Base-by-base conservation (phyloP, 2,888 invertebrate genomes). In the Ditylenchus weischeri region DNA sequence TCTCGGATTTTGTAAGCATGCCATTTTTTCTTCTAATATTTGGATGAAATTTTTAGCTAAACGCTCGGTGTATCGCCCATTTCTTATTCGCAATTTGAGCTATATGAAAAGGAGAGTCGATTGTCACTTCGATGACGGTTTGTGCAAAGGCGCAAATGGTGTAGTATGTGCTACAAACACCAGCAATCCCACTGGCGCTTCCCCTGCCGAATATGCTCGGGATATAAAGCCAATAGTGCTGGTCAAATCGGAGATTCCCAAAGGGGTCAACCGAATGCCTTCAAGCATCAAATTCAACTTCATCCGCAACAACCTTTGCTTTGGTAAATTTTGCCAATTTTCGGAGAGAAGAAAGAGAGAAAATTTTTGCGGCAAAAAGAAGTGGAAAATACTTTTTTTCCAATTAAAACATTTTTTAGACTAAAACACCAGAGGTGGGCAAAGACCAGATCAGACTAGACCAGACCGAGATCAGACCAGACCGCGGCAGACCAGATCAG, bases 281-380 rank as follows among this genome's bases (percentile, higher is more conserved):
- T 21, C 67, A 36, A 65, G 43, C 6, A 59, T 67, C 15, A 68
- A 59, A 21, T 59, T 59, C 8, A 67, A 35, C 4, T 66, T 66
- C 49, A 67, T 67, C 15, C 57, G 67, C 23, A 67, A 67, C 59
- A 58, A 66, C 38, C 50, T 64, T n/a, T 66, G 67, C 35, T 67
- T 67, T 38, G 66, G 66, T 66, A 19, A 5, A 0, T 48, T 47
- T 47, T 64, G 15, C 43, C 4, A 15, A n/a, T 23, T 29, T 29
- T 29, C n/a, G 29, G 2, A 29, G 29, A 29, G 29, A 29, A 29
- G n/a, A n/a, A n/a, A n/a, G n/a, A n/a, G n/a, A n/a, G n/a, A n/a
- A n/a, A n/a, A n/a, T n/a, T n/a, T n/a, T n/a, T n/a, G n/a, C n/a
- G n/a, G n/a, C n/a, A n/a, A n/a, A n/a, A n/a, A n/a, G n/a, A n/a